Evolutionary conservation across 2,113 vertebrate genomes (phyloP), one percentile per base, ranked within the genome.

Genomic region (Himantopus leucocephalus): DNA sequence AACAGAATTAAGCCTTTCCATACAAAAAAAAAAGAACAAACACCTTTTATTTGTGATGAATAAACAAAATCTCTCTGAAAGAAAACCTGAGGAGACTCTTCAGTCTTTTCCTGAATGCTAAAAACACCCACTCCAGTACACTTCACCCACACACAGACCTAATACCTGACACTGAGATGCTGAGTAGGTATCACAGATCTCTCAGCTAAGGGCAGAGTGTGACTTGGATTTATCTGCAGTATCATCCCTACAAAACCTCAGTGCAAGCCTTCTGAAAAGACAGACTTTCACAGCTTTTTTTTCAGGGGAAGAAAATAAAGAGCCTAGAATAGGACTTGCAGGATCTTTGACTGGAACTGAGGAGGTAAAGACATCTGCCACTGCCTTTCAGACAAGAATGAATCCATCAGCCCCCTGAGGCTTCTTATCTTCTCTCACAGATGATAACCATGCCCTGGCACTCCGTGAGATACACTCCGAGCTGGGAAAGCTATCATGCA

Each of bases 101-200:
- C 39, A 30, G 39, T 50, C 72, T 86, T 63, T 60, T 92, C 35
- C 66, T 64, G 60, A 60, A 91, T 35, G 60, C 70, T 85, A 85
- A 86, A 60, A 95, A 47, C 80, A 68, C 77, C n/a, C 64, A 75
- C 56, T 67, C 14, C 1, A 9, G 50, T 70, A 94, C 74, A 85
- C 80, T 72, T 94, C 95, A 90, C 90, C 93, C 92, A 89, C 96
- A 76, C 92, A 80, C 59, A 94, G 89, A 87, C 89, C 75, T 62
- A 76, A 73, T 68, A 86, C 41, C 39, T 89, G 70, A 94, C 87
- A 90, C 66, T 29, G 77, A 19, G 56, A 85, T 81, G 90, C 88
- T 90, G 82, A 95, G 85, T 63, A 74, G 85, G 82, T 88, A 96
- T 88, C 90, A 50, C 56, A 66, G 74, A 85, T 88, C 55, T 91